phyloP scores from a whole-genome alignment of 2,888 invertebrate genomes.

The Clepsis dumicolana region DNA sequence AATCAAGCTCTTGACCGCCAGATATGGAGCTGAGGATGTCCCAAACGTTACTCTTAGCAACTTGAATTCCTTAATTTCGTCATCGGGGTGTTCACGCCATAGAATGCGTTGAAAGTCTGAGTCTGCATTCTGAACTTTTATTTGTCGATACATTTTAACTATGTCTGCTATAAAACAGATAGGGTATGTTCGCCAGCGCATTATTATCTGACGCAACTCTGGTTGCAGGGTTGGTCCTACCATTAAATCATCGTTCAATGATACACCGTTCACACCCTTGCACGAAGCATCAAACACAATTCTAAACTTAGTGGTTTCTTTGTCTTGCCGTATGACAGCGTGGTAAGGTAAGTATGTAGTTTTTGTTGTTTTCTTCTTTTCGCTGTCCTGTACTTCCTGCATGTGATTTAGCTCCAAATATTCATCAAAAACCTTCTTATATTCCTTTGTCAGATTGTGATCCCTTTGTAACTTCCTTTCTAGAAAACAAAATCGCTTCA shows the following conservation, averaged over 20 bases:
- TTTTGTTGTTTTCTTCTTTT: background rate
- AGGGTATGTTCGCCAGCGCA: conserved; percentile 47
- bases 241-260: conserved; percentile 45
- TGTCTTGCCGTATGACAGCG: conserved; percentile 43
- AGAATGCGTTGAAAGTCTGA: conserved; percentile 45
- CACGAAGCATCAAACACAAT: conserved; percentile 46
- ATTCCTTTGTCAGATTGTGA: too few species aligned
- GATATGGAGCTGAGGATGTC: conserved; percentile 45
- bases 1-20: conserved; percentile 12
- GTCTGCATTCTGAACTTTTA: conserved; percentile 40
- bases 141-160: conserved; percentile 53
- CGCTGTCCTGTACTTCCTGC: background rate
- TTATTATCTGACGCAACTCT: conserved; percentile 49
- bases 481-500: too few species aligned
- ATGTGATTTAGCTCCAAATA: conserved; percentile 15
- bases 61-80: conserved; percentile 30
- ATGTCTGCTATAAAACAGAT: conserved; percentile 48
- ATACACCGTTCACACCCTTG: conserved; percentile 27
- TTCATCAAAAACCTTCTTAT: conserved; percentile 30
- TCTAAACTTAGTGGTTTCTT: conserved; percentile 42
- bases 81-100: conserved; percentile 41
- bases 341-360: conserved; percentile 47
- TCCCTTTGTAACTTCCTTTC: too few species aligned
- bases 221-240: conserved; percentile 50
- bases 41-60: conserved; percentile 43